Evolutionary conservation across 2,797 vertebrate species (phyloP).

Genomic region (Gallinago nigripennis): DNA sequence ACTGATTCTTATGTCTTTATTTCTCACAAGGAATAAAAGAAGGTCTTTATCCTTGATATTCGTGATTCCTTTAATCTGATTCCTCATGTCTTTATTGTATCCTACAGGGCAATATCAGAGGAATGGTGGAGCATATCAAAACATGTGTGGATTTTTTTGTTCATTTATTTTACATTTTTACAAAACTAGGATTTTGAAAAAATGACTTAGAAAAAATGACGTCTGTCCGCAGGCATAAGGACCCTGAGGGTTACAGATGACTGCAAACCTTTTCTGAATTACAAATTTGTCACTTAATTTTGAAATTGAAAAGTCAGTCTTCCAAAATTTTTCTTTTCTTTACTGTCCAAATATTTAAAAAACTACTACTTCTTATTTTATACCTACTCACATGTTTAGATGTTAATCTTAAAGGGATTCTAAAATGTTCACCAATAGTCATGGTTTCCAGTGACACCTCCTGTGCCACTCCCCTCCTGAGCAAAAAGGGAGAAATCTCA

Average conservation of each 20-base stretch:
- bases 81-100: neutral
- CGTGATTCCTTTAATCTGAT: neutral
- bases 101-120: neutral
- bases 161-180: neutral
- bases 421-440: neutral
- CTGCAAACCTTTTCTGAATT: neutral
- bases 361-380: neutral
- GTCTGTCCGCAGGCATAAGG: neutral
- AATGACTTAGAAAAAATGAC: neutral
- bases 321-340: neutral
- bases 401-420: neutral
- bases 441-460: neutral
- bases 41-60: neutral
- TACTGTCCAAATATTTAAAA: neutral
- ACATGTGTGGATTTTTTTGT: neutral
- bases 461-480: neutral
- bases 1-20: neutral
- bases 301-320: neutral
- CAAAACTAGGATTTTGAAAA: neutral
- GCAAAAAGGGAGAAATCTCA: neutral
- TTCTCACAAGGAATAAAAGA: neutral
- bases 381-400: neutral
- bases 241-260: neutral
- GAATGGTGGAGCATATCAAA: neutral
- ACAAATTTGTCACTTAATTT: conserved; percentile 18